Percentiles rank a stretch among this genome's conserved stretches.
Evolutionary conservation across 2,113 vertebrate species (phyloP).

Genomic region (Dasypus novemcinctus): DNA sequence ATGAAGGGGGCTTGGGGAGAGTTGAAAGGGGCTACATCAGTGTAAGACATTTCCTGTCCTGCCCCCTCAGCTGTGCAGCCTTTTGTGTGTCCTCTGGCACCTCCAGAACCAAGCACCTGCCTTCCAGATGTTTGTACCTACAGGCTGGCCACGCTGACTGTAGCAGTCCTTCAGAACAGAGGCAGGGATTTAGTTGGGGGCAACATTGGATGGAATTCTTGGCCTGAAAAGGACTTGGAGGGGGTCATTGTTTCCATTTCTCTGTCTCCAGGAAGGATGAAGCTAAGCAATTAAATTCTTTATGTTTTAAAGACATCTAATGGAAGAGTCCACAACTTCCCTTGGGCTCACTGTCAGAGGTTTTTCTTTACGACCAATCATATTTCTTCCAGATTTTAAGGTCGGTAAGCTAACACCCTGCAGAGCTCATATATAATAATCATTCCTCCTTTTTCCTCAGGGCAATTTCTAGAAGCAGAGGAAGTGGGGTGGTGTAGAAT

Average conservation of each 20-base stretch:
- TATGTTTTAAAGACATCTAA: slow-evolving; percentile 33
- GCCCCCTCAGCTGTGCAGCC: slow-evolving; percentile 58
- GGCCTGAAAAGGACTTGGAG: neutral
- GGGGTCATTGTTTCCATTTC: neutral
- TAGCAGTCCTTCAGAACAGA: neutral
- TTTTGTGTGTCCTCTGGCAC: slow-evolving; percentile 74
- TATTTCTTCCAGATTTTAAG: slow-evolving; percentile 60
- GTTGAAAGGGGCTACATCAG: slow-evolving; percentile 71
- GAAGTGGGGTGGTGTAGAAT: neutral
- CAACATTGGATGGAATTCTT: slow-evolving; percentile 53
- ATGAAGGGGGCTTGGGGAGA: slow-evolving; percentile 69
- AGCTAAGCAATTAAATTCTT: slow-evolving; percentile 41
- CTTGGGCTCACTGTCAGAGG: slow-evolving; percentile 41
- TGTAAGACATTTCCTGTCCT: slow-evolving; percentile 68
- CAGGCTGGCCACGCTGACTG: neutral
- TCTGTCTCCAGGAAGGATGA: slow-evolving; percentile 17
- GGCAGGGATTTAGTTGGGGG: slow-evolving; percentile 54
- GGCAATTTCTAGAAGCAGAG: neutral
- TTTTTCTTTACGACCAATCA: slow-evolving; percentile 46
- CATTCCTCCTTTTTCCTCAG: neutral
- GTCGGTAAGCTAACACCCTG: neutral
- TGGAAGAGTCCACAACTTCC: slow-evolving; percentile 8
- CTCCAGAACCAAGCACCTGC: slow-evolving; percentile 75
- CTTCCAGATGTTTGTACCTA: slow-evolving; percentile 73
- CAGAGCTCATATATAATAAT: neutral